Conservation (phyloP, 2,797 vertebrate species). For the Sandelia bainsii region DNA sequence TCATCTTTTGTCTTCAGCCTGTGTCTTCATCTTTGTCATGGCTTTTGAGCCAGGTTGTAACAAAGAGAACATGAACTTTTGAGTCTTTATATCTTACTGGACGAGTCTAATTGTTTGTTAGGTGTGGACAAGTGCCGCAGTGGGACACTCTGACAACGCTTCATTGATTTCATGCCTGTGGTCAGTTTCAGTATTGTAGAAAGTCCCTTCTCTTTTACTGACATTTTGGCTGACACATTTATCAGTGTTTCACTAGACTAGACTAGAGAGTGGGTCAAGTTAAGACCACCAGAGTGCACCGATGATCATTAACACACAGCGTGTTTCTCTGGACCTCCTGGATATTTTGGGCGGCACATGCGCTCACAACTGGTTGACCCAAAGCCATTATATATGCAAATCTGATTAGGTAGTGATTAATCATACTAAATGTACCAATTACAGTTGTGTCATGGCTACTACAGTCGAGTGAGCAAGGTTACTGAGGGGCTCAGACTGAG, state of each 20-base stretch:
- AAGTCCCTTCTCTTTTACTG: conserved; percentile 22
- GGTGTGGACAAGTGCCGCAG: not conserved
- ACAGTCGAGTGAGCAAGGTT: conserved; percentile 27
- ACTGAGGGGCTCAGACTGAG: conserved; percentile 7
- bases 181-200: conserved; percentile 33
- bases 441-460: conserved; percentile 35
- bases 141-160: conserved; percentile 5
- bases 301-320: conserved; percentile 31
- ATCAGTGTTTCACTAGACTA: conserved; percentile 31
- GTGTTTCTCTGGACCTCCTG: conserved; percentile 19
- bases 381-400: conserved; percentile 57
- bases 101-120: conserved; percentile 20
- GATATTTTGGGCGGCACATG: conserved; percentile 9
- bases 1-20: too few species aligned
- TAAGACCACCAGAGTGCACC: conserved; percentile 17
- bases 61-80: not conserved
- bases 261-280: conserved; percentile 4
- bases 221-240: conserved; percentile 43
- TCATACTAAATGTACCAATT: conserved; percentile 63
- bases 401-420: conserved; percentile 59
- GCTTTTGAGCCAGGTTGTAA: not conserved
- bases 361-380: conserved; percentile 40
- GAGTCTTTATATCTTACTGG: not conserved
- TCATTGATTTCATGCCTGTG: conserved; percentile 35
- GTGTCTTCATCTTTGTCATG: too few species aligned